Percentiles rank a stretch among this genome's conserved stretches.
phyloP scores from a whole-genome alignment of 2,888 invertebrate genomes.

The Endomychus coccineus region DNA sequence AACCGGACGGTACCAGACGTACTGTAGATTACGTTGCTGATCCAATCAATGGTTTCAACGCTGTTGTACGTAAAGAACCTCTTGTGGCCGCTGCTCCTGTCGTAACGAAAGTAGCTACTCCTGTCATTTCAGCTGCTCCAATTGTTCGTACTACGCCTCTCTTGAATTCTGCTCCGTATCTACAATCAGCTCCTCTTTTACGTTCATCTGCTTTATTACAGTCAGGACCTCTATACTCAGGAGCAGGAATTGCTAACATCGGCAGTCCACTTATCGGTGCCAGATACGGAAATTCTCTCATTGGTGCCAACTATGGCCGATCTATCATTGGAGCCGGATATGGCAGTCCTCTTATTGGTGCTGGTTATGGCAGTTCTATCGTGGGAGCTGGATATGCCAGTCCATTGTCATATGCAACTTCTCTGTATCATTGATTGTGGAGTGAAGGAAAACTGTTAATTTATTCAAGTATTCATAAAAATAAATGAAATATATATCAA shows the following conservation, averaged over 20 bases:
- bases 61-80: constrained; percentile 49
- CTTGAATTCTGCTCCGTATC: constrained; percentile 4
- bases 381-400: background rate
- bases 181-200: constrained; percentile 6
- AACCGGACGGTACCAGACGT: constrained; percentile 56
- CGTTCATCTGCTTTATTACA: constrained; percentile 10
- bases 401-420: too few species aligned
- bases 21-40: constrained; percentile 56
- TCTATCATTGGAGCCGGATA: too few species aligned
- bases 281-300: too few species aligned
- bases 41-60: constrained; percentile 50
- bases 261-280: too few species aligned
- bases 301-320: too few species aligned
- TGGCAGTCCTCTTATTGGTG: background rate
- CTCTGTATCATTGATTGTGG: too few species aligned
- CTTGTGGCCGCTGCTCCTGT: constrained; percentile 43
- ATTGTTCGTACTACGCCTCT: background rate
- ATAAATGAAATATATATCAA: too few species aligned
- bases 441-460: too few species aligned
- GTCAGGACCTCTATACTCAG: constrained; percentile 1
- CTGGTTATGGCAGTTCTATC: background rate
- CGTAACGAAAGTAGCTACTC: constrained; percentile 18
- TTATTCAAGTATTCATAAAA: too few species aligned
- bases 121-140: constrained; percentile 16
- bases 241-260: too few species aligned